These are phyloP conservation scores for Hirtodrosophila cameraria DNA, from an alignment of 2,888 invertebrate genomes.

Conservation along the genomic window DNA sequence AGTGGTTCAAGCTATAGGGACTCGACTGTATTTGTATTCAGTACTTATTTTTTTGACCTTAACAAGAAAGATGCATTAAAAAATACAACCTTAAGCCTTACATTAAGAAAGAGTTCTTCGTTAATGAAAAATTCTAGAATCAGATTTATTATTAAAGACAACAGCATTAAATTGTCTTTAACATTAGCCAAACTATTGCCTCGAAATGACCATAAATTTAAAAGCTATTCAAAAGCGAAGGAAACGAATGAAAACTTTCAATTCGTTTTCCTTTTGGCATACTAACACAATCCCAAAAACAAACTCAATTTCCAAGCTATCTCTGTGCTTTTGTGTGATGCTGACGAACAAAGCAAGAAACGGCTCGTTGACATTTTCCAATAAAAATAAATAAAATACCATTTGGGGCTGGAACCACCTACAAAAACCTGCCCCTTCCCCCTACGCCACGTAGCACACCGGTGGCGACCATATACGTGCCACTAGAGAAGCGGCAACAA, in stretches of 20 bases:
- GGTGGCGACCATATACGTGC: conserved; percentile 36
- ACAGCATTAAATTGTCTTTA: not conserved
- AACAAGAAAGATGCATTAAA: too few relatives aligned
- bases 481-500: conserved; percentile 57
- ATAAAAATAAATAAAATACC: conserved; percentile 79
- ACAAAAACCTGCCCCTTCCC: conserved; percentile 15
- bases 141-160: conserved; percentile 19
- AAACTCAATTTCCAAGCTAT: conserved; percentile 29
- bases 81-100: too few relatives aligned
- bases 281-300: conserved; percentile 29
- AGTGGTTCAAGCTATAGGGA: too few relatives aligned
- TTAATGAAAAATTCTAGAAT: conserved; percentile 11
- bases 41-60: too few relatives aligned
- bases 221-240: conserved; percentile 26
- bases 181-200: conserved; percentile 57
- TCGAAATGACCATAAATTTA: conserved; percentile 41
- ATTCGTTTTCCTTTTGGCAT: conserved; percentile 52
- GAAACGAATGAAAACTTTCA: conserved; percentile 57
- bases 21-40: too few relatives aligned
- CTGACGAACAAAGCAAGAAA: conserved; percentile 57
- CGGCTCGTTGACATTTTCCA: conserved; percentile 76
- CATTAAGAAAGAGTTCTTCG: too few relatives aligned
- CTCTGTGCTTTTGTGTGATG: conserved; percentile 27
- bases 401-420: conserved; percentile 62
- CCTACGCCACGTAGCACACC: conserved; percentile 15